A percentile compares a stretch with the other conserved stretches of the same genome.
phyloP scores from a whole-genome alignment of 2,113 vertebrate species.

The Heterotis niloticus region DNA sequence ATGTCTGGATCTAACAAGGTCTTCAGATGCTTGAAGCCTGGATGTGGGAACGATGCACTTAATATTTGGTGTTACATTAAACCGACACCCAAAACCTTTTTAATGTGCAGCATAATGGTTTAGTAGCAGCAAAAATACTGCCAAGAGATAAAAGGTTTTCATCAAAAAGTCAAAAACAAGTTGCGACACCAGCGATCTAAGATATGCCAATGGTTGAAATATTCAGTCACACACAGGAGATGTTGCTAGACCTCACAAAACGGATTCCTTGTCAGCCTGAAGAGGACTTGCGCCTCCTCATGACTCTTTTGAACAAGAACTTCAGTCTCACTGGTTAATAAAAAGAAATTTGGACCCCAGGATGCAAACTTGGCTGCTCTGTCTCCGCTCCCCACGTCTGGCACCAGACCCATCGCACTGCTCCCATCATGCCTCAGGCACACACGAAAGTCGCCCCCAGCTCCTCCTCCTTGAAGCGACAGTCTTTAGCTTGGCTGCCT shows the following conservation, averaged over 20 bases:
- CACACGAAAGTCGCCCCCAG: not conserved
- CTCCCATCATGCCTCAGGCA: constrained; percentile 6
- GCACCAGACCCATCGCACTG: not conserved
- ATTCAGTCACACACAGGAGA: not conserved
- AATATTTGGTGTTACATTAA: too few species aligned
- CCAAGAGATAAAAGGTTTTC: not conserved
- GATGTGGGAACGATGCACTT: too few species aligned
- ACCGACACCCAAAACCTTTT: too few species aligned
- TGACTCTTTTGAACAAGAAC: not conserved
- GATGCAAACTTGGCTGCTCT: not conserved
- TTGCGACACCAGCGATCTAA: not conserved
- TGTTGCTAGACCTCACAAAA: not conserved
- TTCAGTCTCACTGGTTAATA: not conserved
- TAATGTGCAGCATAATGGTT: too few species aligned
- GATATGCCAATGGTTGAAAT: not conserved
- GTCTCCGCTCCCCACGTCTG: not conserved
- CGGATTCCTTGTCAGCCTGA: too few species aligned
- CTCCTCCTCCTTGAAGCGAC: not conserved
- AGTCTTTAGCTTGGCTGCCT: not conserved
- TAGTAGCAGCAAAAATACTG: not conserved
- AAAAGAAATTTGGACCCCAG: not conserved
- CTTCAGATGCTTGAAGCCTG: too few species aligned
- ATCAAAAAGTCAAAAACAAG: not conserved
- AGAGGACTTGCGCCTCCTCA: not conserved
- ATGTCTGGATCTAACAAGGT: too few species aligned